These are phyloP conservation scores for Leucophenga montana DNA, from an alignment of 2,888 invertebrate genomes.

Conservation along the genomic window DNA sequence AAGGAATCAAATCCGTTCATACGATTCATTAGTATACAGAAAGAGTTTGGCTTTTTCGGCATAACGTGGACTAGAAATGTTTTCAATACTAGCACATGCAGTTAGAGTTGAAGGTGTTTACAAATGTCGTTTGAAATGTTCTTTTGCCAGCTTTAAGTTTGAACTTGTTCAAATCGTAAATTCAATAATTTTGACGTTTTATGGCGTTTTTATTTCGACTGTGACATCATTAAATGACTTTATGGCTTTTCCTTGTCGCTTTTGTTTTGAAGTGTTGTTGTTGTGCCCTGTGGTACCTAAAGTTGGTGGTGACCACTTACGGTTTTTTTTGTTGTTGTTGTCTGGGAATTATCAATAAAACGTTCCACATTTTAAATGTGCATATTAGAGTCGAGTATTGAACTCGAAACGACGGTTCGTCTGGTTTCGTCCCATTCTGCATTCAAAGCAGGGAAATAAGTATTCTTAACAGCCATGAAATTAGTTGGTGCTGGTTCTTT, in stretches of 20 bases:
- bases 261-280: conserved; percentile 25
- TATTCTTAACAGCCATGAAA: conserved; percentile 61
- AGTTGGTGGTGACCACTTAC: conserved; percentile 31
- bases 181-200: conserved; percentile 67
- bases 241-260: conserved; percentile 58
- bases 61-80: neutral
- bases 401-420: conserved; percentile 13
- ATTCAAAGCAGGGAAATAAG: neutral
- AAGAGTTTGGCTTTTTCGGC: too few relatives aligned
- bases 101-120: conserved; percentile 15
- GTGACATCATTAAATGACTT: conserved; percentile 66
- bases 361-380: conserved; percentile 27
- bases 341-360: conserved; percentile 29
- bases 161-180: conserved; percentile 67
- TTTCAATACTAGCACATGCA: neutral
- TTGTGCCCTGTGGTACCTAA: conserved; percentile 25
- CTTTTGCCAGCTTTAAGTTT: conserved; percentile 33
- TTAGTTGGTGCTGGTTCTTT: conserved; percentile 50
- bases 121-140: conserved; percentile 7
- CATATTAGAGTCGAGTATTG: conserved; percentile 28
- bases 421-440: neutral
- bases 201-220: conserved; percentile 66
- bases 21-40: neutral
- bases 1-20: neutral
- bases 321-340: conserved; percentile 36